Conservation (phyloP, 2,888 invertebrate species). For the Drosophila kanekoi region DNA sequence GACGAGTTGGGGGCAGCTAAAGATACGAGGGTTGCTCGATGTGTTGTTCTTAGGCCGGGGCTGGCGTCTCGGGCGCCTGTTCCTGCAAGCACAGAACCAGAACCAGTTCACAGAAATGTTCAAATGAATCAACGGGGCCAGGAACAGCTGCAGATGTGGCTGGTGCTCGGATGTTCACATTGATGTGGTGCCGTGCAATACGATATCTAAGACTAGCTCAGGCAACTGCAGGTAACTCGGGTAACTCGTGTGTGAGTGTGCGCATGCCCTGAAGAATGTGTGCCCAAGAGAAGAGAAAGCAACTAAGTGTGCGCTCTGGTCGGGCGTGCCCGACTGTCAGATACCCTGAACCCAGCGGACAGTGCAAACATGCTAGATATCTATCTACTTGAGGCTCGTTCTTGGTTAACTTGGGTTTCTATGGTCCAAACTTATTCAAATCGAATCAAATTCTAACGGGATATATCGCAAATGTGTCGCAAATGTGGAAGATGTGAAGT, state of each 20-base stretch:
- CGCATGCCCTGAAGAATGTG: no score
- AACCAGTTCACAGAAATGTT: constrained; percentile 9
- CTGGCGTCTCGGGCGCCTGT: constrained; percentile 73
- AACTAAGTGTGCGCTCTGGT: no score
- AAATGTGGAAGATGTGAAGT: no score
- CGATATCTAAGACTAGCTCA: constrained; percentile 6
- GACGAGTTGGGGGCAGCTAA: constrained; percentile 5
- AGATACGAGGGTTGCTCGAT: constrained; percentile 10
- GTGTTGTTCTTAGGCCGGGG: constrained; percentile 59
- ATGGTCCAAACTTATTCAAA: no score
- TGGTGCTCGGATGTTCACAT: constrained; percentile 11
- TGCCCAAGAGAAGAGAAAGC: no score
- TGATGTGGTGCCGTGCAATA: constrained; percentile 16
- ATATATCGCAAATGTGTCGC: no score
- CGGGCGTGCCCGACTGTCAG: no score
- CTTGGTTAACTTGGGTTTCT: neutral
- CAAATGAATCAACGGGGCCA: constrained; percentile 7
- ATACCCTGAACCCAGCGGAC: no score
- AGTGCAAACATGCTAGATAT: no score
- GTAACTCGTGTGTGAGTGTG: neutral
- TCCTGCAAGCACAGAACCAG: constrained; percentile 61
- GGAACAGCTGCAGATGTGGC: constrained; percentile 8
- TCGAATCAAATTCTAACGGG: no score
- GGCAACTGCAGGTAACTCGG: neutral
- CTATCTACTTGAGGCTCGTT: no score